Conservation (phyloP, 2,113 vertebrate species). For the Thalassarche chlororhynchos region DNA sequence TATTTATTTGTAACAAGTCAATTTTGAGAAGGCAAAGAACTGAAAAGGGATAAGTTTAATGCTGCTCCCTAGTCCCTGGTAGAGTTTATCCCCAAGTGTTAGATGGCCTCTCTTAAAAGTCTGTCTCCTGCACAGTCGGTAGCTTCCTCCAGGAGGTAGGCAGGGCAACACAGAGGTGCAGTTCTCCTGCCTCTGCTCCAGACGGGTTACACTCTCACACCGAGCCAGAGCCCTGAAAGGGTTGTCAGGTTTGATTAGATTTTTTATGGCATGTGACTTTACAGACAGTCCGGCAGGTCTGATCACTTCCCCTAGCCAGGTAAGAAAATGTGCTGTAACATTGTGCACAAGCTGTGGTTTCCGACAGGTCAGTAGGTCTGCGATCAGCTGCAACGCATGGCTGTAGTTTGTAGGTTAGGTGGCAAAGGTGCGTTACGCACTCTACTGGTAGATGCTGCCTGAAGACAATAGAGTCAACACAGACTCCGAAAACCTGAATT, state of each 20-base stretch:
- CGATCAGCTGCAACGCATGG: background rate
- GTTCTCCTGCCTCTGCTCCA: background rate
- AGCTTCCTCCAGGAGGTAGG: background rate
- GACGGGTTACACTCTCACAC: background rate
- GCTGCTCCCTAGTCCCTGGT: background rate
- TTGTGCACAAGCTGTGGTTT: background rate
- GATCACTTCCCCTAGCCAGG: background rate
- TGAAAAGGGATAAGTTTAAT: background rate
- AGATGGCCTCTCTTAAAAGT: background rate
- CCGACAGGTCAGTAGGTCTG: background rate
- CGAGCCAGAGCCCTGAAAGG: background rate
- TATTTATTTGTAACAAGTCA: background rate
- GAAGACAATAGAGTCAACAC: background rate
- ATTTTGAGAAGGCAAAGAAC: background rate
- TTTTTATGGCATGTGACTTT: background rate
- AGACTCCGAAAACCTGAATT: fast-evolving
- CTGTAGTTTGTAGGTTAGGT: background rate
- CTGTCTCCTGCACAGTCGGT: background rate
- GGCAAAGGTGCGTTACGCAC: background rate
- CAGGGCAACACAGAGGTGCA: background rate
- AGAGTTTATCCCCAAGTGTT: background rate
- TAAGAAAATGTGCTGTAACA: background rate
- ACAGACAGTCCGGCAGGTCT: background rate
- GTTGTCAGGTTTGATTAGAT: background rate
- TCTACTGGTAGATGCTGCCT: background rate